Evolutionary conservation across 2,888 invertebrate species (phyloP), one percentile per base, ranked within the genome.

Genomic region (Hirtodrosophila cameraria): DNA sequence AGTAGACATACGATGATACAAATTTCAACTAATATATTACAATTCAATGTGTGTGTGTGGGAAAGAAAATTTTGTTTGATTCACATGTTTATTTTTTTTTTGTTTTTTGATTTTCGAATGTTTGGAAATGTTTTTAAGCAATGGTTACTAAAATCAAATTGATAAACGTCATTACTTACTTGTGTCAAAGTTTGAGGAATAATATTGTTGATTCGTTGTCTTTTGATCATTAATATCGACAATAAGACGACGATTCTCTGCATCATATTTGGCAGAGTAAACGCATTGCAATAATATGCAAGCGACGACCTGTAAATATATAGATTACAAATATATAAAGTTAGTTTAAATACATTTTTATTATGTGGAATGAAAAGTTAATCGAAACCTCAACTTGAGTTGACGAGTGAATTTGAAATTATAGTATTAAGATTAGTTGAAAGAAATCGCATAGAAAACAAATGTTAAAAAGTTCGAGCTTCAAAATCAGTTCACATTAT

Each of bases 101-200:
- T 28, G 30, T 30, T 36, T 50, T 41, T 57, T 27, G 6, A 8
- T 13, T 49, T 45, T 11, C n/a, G n/a, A n/a, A 67, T 60, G 63
- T 38, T 23, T 52, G 54, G 15, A 3, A 35, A 55, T 60, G 39
- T 45, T 35, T 46, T 55, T 49, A 76, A 76, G 81, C 74, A 12
- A 50, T 68, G 63, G n/a, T n/a, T 50, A 42, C 30, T 48, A 9
- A 50, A 55, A n/a, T n/a, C 18, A 58, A 70, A 69, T 66, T 72
- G 69, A 55, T 62, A 77, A 84, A 71, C 55, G 57, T 28, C 33
- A 58, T 52, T 84, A 92, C 94, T 94, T 91, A 95, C 95, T 95
- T 75, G 93, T 94, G 83, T 94, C 94, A 88, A 94, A 94, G 89
- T 95, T 94, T 76, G 95, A 95, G 85, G 94, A 94, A 75, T 94